phyloP scores from a whole-genome alignment of 2,888 invertebrate species.

The Gymnoscelis rufifasciata region DNA sequence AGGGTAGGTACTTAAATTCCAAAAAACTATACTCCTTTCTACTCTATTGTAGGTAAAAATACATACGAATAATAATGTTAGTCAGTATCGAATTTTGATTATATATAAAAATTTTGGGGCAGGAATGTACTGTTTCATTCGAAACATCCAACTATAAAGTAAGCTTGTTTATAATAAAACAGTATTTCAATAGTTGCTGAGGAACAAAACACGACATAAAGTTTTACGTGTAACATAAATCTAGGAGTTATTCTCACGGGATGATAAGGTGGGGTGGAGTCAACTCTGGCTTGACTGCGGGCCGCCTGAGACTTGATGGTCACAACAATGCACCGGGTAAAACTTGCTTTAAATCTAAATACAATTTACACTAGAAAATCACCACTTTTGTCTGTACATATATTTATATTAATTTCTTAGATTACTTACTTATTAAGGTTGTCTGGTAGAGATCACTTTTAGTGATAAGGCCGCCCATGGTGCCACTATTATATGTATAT shows the following conservation, averaged over 20 bases:
- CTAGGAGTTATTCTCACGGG: conserved; percentile 73
- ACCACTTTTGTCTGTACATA: too few relatives aligned
- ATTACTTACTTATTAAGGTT: too few relatives aligned
- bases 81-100: too few relatives aligned
- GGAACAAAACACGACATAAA: conserved; percentile 72
- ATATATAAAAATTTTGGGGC: background rate
- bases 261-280: conserved; percentile 63
- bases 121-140: conserved; percentile 5
- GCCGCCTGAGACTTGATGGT: conserved; percentile 28
- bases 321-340: conserved; percentile 18
- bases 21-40: too few relatives aligned
- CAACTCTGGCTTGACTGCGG: conserved; percentile 22
- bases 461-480: too few relatives aligned
- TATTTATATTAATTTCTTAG: too few relatives aligned
- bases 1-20: too few relatives aligned
- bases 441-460: too few relatives aligned
- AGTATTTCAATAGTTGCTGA: conserved; percentile 43
- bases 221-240: conserved; percentile 74
- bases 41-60: too few relatives aligned
- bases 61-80: too few relatives aligned
- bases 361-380: conserved; percentile 9
- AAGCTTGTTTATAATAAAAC: conserved; percentile 43
- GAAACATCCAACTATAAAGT: conserved; percentile 26
- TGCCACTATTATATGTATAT: too few relatives aligned
- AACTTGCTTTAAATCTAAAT: conserved; percentile 23